Conservation (phyloP, 2,888 invertebrate genomes). For the Oeneis ivallda region DNA sequence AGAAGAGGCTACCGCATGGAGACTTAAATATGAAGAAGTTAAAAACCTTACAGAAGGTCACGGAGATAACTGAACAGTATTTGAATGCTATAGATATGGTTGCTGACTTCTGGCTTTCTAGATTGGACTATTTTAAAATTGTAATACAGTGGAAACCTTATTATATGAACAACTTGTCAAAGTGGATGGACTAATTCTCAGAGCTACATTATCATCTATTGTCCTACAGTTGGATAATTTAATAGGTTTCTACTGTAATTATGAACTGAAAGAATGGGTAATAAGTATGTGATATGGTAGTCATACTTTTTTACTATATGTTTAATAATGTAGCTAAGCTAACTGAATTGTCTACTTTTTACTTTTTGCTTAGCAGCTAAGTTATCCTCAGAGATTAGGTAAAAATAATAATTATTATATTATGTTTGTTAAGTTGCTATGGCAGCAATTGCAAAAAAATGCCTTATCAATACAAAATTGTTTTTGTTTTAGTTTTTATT, state of each 20-base stretch:
- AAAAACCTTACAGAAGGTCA: constrained; percentile 36
- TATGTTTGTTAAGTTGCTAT: too few species aligned
- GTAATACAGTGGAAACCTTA: background rate
- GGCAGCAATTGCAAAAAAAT: too few species aligned
- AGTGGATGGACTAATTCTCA: too few species aligned
- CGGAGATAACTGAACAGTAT: constrained; percentile 48
- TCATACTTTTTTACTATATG: background rate
- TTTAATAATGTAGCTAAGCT: background rate
- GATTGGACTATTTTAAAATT: background rate
- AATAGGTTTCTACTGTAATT: background rate
- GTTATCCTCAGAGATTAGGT: background rate
- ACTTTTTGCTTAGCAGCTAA: background rate
- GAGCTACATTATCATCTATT: too few species aligned
- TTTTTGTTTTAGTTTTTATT: too few species aligned
- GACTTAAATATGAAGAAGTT: constrained; percentile 55
- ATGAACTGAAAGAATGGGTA: background rate
- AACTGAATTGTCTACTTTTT: too few species aligned
- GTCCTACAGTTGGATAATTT: too few species aligned
- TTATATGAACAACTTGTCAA: too few species aligned
- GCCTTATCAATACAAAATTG: too few species aligned
- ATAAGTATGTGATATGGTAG: constrained; percentile 3
- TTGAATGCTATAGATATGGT: background rate
- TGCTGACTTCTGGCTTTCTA: background rate
- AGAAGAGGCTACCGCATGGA: constrained; percentile 58
- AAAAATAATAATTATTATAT: too few species aligned